Evolutionary conservation across 2,113 vertebrate genomes (phyloP).

Genomic region (Gorsachius goisagi): DNA sequence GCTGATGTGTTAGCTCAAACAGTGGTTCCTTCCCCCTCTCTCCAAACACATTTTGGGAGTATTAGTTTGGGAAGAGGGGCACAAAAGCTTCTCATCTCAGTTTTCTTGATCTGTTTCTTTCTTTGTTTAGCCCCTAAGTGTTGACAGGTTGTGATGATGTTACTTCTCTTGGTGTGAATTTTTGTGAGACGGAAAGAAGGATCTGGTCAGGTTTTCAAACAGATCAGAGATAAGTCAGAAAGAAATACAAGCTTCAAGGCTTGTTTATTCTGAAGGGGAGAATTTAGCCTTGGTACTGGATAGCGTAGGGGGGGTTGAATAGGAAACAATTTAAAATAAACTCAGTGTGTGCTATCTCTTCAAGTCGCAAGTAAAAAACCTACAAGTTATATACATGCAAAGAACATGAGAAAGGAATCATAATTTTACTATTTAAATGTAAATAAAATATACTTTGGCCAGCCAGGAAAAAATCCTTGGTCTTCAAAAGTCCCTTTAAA

Average conservation of each 20-base stretch:
- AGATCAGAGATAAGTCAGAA: constrained; percentile 46
- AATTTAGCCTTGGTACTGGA: neutral
- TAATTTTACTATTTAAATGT: neutral
- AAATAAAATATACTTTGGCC: neutral
- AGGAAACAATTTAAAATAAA: neutral
- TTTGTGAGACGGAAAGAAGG: constrained; percentile 34
- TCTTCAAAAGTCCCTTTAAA: neutral
- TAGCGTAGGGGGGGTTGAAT: neutral
- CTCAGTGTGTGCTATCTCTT: neutral
- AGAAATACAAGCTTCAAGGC: constrained; percentile 2
- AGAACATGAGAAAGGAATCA: neutral
- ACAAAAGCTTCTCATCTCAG: neutral
- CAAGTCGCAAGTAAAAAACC: neutral
- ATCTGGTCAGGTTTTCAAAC: constrained; percentile 25
- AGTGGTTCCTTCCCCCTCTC: neutral
- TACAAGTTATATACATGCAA: neutral
- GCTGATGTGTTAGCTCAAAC: constrained; percentile 27
- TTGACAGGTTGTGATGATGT: constrained; percentile 49
- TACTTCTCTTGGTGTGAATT: constrained; percentile 35
- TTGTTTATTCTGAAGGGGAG: constrained; percentile 27
- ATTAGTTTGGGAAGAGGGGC: constrained; percentile 31
- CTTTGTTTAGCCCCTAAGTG: constrained; percentile 49
- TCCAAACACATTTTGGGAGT: neutral
- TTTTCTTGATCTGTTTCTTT: constrained; percentile 32
- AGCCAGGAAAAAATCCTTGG: neutral